phyloP scores from a whole-genome alignment of 2,797 vertebrate species.

The Poecilia gillii region DNA sequence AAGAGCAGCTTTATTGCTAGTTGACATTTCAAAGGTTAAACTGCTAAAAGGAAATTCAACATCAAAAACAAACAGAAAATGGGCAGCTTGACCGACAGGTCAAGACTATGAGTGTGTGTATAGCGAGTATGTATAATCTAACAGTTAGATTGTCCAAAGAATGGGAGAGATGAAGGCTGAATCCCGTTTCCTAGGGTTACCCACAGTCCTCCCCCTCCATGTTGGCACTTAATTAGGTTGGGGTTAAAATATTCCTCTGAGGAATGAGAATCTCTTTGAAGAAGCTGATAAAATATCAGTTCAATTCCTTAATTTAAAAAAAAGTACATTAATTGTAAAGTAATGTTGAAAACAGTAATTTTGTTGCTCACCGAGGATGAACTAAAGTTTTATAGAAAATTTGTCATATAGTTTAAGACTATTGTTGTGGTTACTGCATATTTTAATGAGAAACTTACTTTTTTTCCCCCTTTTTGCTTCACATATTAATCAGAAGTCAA shows the following conservation, averaged over 20 bases:
- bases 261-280: neutral
- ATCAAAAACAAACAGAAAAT: slow-evolving; percentile 79
- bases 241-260: neutral
- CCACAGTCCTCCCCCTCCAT: neutral
- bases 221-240: neutral
- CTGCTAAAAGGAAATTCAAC: slow-evolving; percentile 83
- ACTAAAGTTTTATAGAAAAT: neutral
- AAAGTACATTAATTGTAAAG: too few relatives aligned
- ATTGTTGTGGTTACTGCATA: neutral
- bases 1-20: slow-evolving; percentile 75
- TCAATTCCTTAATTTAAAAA: neutral
- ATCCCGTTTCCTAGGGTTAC: neutral
- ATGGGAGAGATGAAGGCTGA: slow-evolving; percentile 13
- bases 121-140: slow-evolving; percentile 38
- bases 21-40: slow-evolving; percentile 89
- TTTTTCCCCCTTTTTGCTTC: neutral
- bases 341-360: neutral
- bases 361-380: neutral
- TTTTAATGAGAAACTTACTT: neutral
- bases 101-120: slow-evolving; percentile 55
- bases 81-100: slow-evolving; percentile 73
- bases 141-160: slow-evolving; percentile 33
- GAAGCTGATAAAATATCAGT: neutral
- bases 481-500: neutral
- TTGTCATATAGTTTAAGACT: neutral